A percentile compares a stretch with the other conserved stretches of the same genome.
Evolutionary conservation across 2,888 invertebrate species (phyloP).

Genomic region (Scaptomyza cyrtandrae): DNA sequence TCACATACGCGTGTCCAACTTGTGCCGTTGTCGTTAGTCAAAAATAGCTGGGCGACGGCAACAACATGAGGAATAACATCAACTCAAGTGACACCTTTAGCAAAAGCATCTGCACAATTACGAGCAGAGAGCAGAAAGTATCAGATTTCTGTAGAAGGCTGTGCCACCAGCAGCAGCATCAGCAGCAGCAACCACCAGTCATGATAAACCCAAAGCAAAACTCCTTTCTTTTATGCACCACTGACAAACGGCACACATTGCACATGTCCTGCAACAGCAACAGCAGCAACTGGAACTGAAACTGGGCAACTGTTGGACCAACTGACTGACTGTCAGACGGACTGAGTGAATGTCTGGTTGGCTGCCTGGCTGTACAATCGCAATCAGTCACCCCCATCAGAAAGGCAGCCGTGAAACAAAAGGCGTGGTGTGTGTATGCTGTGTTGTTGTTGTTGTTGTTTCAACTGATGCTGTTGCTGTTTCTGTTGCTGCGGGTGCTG

Average conservation of each 20-base stretch:
- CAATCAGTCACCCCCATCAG: conserved; percentile 80
- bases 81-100: conserved; percentile 76
- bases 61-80: conserved; percentile 35
- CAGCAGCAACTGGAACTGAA: conserved; percentile 29
- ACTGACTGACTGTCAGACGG: conserved; percentile 16
- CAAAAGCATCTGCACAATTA: conserved; percentile 80
- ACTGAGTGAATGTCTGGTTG: conserved; percentile 23
- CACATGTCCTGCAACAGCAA: conserved; percentile 67
- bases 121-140: conserved; percentile 66
- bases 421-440: conserved; percentile 55
- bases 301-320: conserved; percentile 38
- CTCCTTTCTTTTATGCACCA: conserved; percentile 80
- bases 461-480: conserved; percentile 54
- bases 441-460: conserved; percentile 19
- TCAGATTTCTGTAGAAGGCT: conserved; percentile 74
- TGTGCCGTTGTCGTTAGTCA: conserved; percentile 72
- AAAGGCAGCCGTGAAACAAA: conserved; percentile 77
- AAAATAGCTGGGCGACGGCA: conserved; percentile 58
- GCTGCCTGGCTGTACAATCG: conserved; percentile 68
- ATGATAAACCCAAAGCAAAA: conserved; percentile 57
- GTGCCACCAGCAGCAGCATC: conserved; percentile 35
- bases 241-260: conserved; percentile 81
- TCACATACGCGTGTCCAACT: conserved; percentile 72
- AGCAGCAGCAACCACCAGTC: conserved; percentile 39
- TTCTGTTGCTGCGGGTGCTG: conserved; percentile 50